A percentile compares a stretch with the other conserved stretches of the same genome.
Conservation (phyloP, 1,140 invertebrate genomes). For the Cydia amplana region DNA sequence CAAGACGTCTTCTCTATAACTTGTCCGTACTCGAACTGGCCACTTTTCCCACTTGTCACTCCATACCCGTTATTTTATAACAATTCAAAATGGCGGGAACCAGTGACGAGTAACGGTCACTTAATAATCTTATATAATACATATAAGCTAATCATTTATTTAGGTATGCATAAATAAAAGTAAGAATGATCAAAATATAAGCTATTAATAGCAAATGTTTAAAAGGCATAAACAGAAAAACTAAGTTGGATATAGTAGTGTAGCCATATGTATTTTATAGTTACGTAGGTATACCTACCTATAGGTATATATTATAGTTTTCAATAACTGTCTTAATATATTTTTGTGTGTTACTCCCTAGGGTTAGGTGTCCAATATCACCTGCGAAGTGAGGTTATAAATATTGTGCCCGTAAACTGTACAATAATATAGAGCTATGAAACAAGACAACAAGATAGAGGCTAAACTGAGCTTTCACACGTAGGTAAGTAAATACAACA, state of each 20-base stretch:
- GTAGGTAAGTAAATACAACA: not conserved
- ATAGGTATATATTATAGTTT: not conserved
- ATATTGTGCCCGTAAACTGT: not conserved
- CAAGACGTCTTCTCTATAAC: too few species aligned
- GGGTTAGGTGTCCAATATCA: not conserved
- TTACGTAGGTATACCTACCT: not conserved
- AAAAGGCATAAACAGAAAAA: not conserved
- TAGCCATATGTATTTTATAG: not conserved
- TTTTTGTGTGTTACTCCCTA: not conserved
- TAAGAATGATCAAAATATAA: too few species aligned
- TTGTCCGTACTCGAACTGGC: too few species aligned
- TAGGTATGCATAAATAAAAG: too few species aligned
- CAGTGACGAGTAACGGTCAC: too few species aligned
- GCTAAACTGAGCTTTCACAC: not conserved
- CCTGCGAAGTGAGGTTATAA: not conserved
- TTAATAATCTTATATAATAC: too few species aligned
- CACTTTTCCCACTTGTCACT: too few species aligned
- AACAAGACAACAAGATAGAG: not conserved
- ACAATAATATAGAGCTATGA: not conserved
- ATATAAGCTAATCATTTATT: too few species aligned
- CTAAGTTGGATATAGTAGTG: not conserved
- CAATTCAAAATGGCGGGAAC: too few species aligned
- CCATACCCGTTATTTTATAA: too few species aligned
- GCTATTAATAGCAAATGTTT: not conserved
- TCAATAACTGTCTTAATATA: slow-evolving; percentile 9